Conservation (phyloP, 2,797 vertebrate species). For the Gadopsis marmoratus region DNA sequence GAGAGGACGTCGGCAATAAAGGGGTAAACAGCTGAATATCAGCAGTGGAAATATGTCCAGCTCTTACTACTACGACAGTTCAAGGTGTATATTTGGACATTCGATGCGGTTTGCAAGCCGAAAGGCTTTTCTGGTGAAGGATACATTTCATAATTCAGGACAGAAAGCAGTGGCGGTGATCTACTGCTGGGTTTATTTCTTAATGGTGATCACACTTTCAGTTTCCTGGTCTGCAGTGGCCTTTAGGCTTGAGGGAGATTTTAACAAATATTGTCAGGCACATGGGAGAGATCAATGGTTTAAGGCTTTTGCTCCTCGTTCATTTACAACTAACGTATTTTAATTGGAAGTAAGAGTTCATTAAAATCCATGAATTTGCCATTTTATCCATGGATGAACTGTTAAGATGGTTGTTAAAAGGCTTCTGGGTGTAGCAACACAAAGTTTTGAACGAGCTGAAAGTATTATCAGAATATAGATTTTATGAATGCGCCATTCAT, state of each 20-base stretch:
- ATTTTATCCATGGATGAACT: conserved; percentile 10
- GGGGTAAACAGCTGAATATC: conserved; percentile 17
- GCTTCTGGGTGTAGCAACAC: conserved; percentile 2
- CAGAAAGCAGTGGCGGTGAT: conserved; percentile 8
- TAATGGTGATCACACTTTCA: neutral
- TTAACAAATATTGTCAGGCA: conserved; percentile 4
- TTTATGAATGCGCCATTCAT: conserved; percentile 18
- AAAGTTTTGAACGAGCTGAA: conserved; percentile 34
- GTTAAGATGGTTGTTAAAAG: neutral
- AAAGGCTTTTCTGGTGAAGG: neutral
- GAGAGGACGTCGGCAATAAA: conserved; percentile 18
- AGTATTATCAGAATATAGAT: conserved; percentile 28
- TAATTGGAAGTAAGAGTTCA: conserved; percentile 29
- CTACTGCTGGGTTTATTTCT: conserved; percentile 21
- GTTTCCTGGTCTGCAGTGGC: conserved; percentile 4
- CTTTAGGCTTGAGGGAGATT: neutral
- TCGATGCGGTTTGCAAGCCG: conserved; percentile 3
- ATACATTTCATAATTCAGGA: conserved; percentile 7
- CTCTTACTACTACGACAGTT: neutral
- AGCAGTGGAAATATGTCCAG: neutral
- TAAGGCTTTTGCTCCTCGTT: conserved; percentile 13
- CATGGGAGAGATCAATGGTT: neutral
- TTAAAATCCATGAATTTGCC: conserved; percentile 3
- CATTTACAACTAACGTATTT: conserved; percentile 11
- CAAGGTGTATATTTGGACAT: neutral